A percentile compares a stretch with the other conserved stretches of the same genome.
Evolutionary conservation across 2,888 invertebrate species (phyloP).

Genomic region (Pseudococcus jackbeardsleyi): DNA sequence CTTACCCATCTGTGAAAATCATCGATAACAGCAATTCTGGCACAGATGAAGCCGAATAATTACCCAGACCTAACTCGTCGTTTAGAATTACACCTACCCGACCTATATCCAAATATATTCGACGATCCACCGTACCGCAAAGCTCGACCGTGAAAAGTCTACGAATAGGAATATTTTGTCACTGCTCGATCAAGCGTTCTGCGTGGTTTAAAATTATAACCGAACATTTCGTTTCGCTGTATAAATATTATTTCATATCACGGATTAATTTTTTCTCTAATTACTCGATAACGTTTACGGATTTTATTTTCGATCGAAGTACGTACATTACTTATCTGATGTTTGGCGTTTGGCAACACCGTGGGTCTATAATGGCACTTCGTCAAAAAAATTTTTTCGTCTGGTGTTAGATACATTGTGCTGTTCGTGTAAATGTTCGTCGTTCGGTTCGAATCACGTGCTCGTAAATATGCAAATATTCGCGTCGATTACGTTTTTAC

Average conservation of each 20-base stretch:
- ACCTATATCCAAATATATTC: neutral
- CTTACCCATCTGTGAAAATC: neutral
- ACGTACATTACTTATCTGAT: neutral
- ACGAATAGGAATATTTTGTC: neutral
- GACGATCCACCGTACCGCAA: neutral
- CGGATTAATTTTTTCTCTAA: neutral
- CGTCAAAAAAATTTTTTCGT: conserved; percentile 11
- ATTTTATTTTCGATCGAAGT: neutral
- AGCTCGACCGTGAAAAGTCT: neutral
- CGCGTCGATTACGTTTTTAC: conserved; percentile 6
- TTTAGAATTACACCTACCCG: conserved; percentile 2
- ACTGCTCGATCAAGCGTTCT: neutral
- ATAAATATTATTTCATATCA: neutral
- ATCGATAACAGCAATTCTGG: neutral
- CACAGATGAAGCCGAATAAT: conserved; percentile 7
- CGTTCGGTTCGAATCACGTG: conserved; percentile 12
- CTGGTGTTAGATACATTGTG: neutral
- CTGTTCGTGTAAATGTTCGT: neutral
- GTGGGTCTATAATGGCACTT: neutral
- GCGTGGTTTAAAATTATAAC: neutral
- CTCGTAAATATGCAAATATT: conserved; percentile 4
- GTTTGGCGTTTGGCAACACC: neutral
- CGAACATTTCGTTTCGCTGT: neutral
- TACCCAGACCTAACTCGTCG: neutral
- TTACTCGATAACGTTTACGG: neutral